These are phyloP conservation scores for Fabriciana adippe DNA, from an alignment of 2,888 invertebrate species.

Conservation along the genomic window DNA sequence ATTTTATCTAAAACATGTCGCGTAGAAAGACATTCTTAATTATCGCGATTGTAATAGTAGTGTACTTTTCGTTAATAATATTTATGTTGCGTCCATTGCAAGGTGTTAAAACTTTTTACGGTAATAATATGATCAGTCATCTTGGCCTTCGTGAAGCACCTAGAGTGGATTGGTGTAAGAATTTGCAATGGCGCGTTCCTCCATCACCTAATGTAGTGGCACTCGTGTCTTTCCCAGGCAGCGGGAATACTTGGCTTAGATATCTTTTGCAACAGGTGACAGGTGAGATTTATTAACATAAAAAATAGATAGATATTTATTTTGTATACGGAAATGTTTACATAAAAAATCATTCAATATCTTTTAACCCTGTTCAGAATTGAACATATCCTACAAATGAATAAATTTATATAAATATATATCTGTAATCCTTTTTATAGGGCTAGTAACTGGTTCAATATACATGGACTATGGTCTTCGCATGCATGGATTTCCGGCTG, in stretches of 20 bases:
- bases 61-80: conserved; percentile 71
- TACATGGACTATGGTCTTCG: conserved; percentile 91
- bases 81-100: conserved; percentile 70
- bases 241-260: conserved; percentile 92
- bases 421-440: conserved; percentile 67
- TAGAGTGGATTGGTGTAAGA: conserved; percentile 78
- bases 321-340: neutral
- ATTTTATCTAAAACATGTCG: conserved; percentile 52
- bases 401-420: neutral
- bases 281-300: conserved; percentile 66
- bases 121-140: conserved; percentile 57
- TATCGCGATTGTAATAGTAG: conserved; percentile 59
- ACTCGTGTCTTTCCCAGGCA: conserved; percentile 91
- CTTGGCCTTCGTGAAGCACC: conserved; percentile 60
- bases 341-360: no score
- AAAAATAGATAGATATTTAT: neutral
- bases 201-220: conserved; percentile 81
- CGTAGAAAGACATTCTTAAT: conserved; percentile 66
- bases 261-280: conserved; percentile 90
- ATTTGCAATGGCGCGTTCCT: conserved; percentile 72
- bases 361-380: no score
- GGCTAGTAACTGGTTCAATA: conserved; percentile 89
- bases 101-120: conserved; percentile 55
- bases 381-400: no score
- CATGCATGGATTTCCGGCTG: conserved; percentile 91